Evolutionary conservation across 2,113 vertebrate genomes (phyloP), one percentile per base, ranked within the genome.

Genomic region (Syrrhaptes paradoxus): DNA sequence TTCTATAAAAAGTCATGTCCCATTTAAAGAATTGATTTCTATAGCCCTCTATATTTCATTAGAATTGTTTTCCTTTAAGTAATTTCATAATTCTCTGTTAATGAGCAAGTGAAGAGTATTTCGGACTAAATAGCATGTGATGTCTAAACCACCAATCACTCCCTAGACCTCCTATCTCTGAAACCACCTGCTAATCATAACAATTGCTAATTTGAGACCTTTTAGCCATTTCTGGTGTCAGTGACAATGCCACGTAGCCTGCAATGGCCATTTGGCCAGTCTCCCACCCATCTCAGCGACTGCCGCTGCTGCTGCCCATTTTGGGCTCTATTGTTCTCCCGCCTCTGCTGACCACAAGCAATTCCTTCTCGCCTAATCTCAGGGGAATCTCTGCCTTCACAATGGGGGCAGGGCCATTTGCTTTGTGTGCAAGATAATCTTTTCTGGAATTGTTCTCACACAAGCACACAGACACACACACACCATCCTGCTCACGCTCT

Each of bases 271-370:
- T 97, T 97, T 97, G 98, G 96, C 96, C 97, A 96, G 94, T 93
- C 95, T 98, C 96, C 95, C 94, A 96, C 94, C 96, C 96, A 97
- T 77, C 91, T 92, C 96, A 55, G 95, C 20, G 65, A 75, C 94
- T 81, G 95, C 95, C 6, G 91, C 94, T 79, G 91, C 96, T 73
- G 93, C 96, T 98, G 97, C 95, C 98, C 97, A 94, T 97, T 98
- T 97, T 91, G 93, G 93, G 97, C 96, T 96, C 98, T 97, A 98
- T 98, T 98, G 98, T 98, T 98, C 98, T 97, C 90, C 79, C 1
- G 93, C 97, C 97, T 97, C 95, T 97, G 97, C 97, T 98, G 98
- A 98, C 98, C 98, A 97, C 79, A 97, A 97, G 97, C 98, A 97
- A 98, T 98, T 98, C 97, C 97, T 98, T 92, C 96, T 97, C 54